Evolutionary conservation across 2,113 vertebrate genomes (phyloP).

Genomic region (Rostratula benghalensis): DNA sequence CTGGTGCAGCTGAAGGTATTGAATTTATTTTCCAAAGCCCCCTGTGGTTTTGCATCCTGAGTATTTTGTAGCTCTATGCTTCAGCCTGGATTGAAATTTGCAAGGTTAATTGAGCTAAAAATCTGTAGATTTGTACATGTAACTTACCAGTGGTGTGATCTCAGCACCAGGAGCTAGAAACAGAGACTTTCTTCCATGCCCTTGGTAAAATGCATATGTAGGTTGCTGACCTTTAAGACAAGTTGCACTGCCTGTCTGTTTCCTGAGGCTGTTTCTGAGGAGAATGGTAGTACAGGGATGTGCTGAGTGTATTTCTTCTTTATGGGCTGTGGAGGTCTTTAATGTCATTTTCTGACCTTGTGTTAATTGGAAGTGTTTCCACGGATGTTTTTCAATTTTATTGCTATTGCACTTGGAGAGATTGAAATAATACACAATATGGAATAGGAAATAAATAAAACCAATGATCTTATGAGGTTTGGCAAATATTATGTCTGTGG

Average conservation of each 20-base stretch:
- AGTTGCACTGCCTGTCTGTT: background rate
- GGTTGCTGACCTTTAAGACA: background rate
- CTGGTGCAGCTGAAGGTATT: background rate
- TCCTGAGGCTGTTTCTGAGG: background rate
- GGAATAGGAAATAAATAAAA: conserved; percentile 44
- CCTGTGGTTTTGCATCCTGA: background rate
- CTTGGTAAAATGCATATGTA: background rate
- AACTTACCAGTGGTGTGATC: background rate
- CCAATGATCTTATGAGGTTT: conserved; percentile 22
- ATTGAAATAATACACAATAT: conserved; percentile 43
- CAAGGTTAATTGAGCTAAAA: background rate
- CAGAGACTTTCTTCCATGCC: background rate
- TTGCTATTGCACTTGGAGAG: conserved; percentile 27
- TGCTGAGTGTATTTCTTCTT: background rate
- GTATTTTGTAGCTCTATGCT: background rate
- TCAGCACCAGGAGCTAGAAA: background rate
- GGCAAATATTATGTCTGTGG: background rate
- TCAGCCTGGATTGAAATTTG: background rate
- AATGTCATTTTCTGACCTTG: conserved; percentile 51
- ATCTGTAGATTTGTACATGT: background rate
- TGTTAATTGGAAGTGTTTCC: conserved; percentile 55
- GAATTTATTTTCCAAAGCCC: background rate
- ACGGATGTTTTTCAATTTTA: conserved; percentile 50
- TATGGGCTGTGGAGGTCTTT: conserved; percentile 14
- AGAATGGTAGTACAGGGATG: background rate